phyloP scores from a whole-genome alignment of 1,140 invertebrate genomes.

The Drosophila gunungcola region DNA sequence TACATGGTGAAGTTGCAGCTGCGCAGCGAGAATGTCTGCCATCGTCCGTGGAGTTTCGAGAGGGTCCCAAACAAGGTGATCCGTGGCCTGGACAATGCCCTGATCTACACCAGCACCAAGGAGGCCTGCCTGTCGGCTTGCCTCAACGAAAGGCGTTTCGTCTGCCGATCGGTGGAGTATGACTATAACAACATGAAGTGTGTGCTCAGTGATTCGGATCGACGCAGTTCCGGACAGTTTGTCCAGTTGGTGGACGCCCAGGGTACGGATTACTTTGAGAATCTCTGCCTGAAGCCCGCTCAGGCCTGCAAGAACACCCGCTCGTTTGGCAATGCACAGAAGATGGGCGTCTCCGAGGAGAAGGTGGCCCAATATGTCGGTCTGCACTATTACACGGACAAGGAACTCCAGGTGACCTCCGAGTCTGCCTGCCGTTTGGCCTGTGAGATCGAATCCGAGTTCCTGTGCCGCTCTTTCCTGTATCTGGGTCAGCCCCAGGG shows the following conservation, averaged over 20 bases:
- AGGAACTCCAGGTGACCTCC: constrained; percentile 94
- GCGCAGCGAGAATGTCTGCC: constrained; percentile 95
- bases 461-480: constrained; percentile 95
- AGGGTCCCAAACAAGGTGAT: constrained; percentile 96
- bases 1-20: constrained; percentile 98
- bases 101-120: constrained; percentile 97
- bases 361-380: constrained; percentile 96
- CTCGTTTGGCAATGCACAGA: constrained; percentile 89
- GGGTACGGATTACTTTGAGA: constrained; percentile 97
- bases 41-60: constrained; percentile 96
- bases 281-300: constrained; percentile 94
- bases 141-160: constrained; percentile 95
- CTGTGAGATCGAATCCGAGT: constrained; percentile 96
- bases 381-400: constrained; percentile 96
- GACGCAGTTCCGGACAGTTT: constrained; percentile 92
- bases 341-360: constrained; percentile 94
- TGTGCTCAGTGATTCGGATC: constrained; percentile 94
- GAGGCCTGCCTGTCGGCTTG: constrained; percentile 96
- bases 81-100: constrained; percentile 94
- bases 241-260: constrained; percentile 94
- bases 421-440: constrained; percentile 94
- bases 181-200: constrained; percentile 97
- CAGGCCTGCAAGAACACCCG: constrained; percentile 93
- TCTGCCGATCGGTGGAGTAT: constrained; percentile 96
- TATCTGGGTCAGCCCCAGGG: constrained; percentile 91